Evolutionary conservation across 2,113 vertebrate genomes (phyloP).

Genomic region (Peromyscus californicus): DNA sequence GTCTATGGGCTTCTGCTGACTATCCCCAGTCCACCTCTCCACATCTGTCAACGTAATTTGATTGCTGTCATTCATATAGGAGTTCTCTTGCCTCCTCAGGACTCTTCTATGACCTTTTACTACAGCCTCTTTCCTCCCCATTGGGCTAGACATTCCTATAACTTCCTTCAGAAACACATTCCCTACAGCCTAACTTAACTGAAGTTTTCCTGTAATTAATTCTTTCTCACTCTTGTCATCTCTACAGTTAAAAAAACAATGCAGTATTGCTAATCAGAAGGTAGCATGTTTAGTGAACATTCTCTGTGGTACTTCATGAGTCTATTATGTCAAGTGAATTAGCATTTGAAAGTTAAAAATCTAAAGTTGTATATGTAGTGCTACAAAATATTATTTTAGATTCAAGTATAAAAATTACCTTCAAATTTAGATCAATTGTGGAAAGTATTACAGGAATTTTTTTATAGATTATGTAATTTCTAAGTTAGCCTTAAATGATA

Average conservation of each 20-base stretch:
- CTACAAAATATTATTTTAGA: neutral
- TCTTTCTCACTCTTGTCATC: neutral
- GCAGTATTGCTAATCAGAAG: neutral
- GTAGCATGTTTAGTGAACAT: neutral
- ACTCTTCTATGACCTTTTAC: neutral
- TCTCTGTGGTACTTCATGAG: neutral
- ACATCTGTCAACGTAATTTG: slow-evolving; percentile 47
- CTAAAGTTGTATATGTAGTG: neutral
- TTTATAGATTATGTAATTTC: neutral
- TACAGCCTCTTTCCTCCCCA: neutral
- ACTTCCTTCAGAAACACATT: neutral
- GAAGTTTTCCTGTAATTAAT: neutral
- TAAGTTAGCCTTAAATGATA: neutral
- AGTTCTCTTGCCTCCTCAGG: neutral
- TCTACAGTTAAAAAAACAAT: neutral
- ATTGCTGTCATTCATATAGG: neutral
- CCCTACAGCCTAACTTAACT: neutral
- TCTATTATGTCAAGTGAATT: neutral
- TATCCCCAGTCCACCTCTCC: neutral
- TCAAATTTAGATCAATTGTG: neutral
- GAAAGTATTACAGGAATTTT: neutral
- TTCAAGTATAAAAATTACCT: neutral
- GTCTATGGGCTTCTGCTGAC: neutral
- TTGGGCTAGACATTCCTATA: neutral
- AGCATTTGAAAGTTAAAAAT: slow-evolving; percentile 30